Evolutionary conservation across 1,140 invertebrate species (phyloP).

Genomic region (Protaetia brevitarsis): DNA sequence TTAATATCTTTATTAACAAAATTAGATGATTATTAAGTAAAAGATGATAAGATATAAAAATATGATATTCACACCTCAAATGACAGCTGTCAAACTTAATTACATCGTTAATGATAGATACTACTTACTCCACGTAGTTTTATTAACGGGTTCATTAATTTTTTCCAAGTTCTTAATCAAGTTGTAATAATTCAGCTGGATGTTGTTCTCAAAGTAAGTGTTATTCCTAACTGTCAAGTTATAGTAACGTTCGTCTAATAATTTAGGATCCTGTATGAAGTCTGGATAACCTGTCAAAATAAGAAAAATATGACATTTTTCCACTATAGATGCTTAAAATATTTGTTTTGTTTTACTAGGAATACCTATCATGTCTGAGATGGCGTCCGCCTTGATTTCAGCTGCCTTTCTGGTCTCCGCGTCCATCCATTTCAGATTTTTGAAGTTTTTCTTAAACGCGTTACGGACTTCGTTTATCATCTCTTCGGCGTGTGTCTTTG

Average conservation of each 20-base stretch:
- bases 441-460: constrained; percentile 83
- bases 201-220: constrained; percentile 90
- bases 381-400: constrained; percentile 84
- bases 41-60: neutral
- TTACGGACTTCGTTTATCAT: constrained; percentile 86
- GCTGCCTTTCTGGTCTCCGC: constrained; percentile 75
- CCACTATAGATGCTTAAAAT: neutral
- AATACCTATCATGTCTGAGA: constrained; percentile 85
- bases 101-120: neutral
- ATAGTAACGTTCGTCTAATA: constrained; percentile 80
- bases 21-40: no score
- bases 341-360: neutral
- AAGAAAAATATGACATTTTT: constrained; percentile 28
- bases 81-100: no score
- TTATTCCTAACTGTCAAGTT: constrained; percentile 71
- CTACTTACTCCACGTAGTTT: constrained; percentile 72
- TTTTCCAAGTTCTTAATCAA: constrained; percentile 81
- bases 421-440: constrained; percentile 90
- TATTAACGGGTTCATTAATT: constrained; percentile 83
- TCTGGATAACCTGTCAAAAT: constrained; percentile 83
- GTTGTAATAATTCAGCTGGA: constrained; percentile 75
- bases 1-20: no score
- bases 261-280: constrained; percentile 72
- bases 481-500: constrained; percentile 78
- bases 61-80: neutral